phyloP scores from a whole-genome alignment of 2,888 invertebrate genomes.

The Stenoptilia bipunctidactyla region DNA sequence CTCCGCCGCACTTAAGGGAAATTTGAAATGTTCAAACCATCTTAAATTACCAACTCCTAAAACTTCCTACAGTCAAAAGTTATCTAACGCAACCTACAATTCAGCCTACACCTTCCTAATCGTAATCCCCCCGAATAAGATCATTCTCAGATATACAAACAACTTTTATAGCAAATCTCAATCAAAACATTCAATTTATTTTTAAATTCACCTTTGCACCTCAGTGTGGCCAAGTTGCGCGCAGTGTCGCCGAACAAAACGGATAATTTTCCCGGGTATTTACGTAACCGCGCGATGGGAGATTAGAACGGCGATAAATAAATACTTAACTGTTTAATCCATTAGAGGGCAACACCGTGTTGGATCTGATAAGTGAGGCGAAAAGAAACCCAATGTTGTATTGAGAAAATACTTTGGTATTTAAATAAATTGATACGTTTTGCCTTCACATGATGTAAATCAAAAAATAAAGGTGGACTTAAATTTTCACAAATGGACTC shows the following conservation, averaged over 20 bases:
- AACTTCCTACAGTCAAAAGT: too few species aligned
- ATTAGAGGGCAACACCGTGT: conserved; percentile 30
- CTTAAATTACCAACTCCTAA: too few species aligned
- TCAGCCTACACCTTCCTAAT: not conserved
- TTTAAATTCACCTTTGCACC: conserved; percentile 11
- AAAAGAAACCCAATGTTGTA: conserved; percentile 32
- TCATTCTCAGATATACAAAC: not conserved
- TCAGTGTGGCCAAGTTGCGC: conserved; percentile 7
- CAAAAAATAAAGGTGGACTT: too few species aligned
- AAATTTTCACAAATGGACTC: too few species aligned
- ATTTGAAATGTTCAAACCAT: too few species aligned
- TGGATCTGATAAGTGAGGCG: conserved; percentile 41
- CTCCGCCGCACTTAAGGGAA: too few species aligned
- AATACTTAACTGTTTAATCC: conserved; percentile 62
- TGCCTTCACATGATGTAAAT: too few species aligned
- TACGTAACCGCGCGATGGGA: conserved; percentile 47
- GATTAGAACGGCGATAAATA: conserved; percentile 59
- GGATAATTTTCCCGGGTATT: conserved; percentile 57
- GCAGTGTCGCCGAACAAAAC: conserved; percentile 33
- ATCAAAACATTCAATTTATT: conserved; percentile 4
- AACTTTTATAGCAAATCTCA: not conserved
- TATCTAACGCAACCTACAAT: not conserved
- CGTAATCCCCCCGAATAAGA: not conserved
- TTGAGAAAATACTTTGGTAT: too few species aligned
- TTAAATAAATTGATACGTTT: too few species aligned